A percentile compares a stretch with the other conserved stretches of the same genome.
Conservation (phyloP, 2,888 invertebrate genomes). For the Peribatodes rhomboidaria region DNA sequence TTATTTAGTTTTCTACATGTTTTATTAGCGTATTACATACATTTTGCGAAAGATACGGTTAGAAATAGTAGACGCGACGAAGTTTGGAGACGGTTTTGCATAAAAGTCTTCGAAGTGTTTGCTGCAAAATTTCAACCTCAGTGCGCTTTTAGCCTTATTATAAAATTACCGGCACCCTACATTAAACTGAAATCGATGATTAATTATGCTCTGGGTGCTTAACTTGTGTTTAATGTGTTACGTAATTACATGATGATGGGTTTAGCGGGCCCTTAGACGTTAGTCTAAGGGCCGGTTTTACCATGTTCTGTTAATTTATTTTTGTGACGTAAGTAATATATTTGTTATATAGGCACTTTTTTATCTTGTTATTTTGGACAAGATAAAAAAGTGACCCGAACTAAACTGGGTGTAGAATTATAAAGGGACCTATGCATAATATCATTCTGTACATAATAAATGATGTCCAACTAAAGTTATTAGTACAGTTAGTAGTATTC, state of each 20-base stretch:
- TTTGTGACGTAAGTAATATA: not conserved
- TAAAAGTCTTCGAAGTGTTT: not conserved
- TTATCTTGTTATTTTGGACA: no score
- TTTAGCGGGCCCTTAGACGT: conserved; percentile 33
- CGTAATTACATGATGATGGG: conserved; percentile 33
- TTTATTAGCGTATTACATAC: not conserved
- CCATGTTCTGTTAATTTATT: conserved; percentile 4
- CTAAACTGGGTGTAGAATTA: no score
- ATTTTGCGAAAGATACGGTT: no score
- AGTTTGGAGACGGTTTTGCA: not conserved
- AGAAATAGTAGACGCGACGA: no score
- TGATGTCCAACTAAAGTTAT: no score
- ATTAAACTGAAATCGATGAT: conserved; percentile 28
- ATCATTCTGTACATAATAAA: no score
- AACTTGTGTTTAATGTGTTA: conserved; percentile 29
- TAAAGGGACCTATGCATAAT: no score
- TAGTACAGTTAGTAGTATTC: no score
- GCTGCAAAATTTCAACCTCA: not conserved
- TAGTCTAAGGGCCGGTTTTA: conserved; percentile 6
- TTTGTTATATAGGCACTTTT: not conserved
- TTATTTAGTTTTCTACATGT: not conserved
- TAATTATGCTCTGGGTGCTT: conserved; percentile 23
- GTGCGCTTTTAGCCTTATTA: conserved; percentile 7
- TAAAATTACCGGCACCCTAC: conserved; percentile 14
- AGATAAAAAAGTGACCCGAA: not conserved